Conservation (phyloP, 2,797 vertebrate genomes). For the Tachyglossus aculeatus region DNA sequence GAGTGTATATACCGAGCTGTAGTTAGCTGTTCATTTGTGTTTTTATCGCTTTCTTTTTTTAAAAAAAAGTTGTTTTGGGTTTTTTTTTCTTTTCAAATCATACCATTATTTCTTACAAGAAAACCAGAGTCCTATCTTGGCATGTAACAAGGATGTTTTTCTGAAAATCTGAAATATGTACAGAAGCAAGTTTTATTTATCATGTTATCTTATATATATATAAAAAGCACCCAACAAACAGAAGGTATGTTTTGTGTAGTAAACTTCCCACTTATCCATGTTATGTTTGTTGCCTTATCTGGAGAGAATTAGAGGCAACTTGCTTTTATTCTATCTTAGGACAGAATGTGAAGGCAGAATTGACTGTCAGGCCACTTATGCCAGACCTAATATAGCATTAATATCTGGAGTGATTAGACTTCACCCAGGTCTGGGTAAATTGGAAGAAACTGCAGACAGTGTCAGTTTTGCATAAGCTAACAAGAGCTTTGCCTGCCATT, state of each 20-base stretch:
- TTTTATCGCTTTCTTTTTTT: conserved; percentile 65
- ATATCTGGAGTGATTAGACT: conserved; percentile 26
- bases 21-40: conserved; percentile 76
- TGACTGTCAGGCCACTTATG: conserved; percentile 42
- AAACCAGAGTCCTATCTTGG: conserved; percentile 69
- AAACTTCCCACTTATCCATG: conserved; percentile 67
- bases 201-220: conserved; percentile 64
- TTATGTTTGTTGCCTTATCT: conserved; percentile 72
- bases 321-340: conserved; percentile 31
- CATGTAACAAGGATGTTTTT: conserved; percentile 73
- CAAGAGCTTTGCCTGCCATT: conserved; percentile 14
- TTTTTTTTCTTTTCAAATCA: conserved; percentile 53
- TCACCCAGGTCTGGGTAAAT: conserved; percentile 35
- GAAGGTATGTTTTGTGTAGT: conserved; percentile 54
- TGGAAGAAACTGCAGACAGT: conserved; percentile 51
- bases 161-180: conserved; percentile 77
- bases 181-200: conserved; percentile 81
- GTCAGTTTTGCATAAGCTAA: background rate
- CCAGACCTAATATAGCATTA: conserved; percentile 6
- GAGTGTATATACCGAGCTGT: conserved; percentile 79
- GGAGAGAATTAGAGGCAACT: conserved; percentile 55
- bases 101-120: conserved; percentile 56
- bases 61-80: conserved; percentile 58
- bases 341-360: conserved; percentile 51
- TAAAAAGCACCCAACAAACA: conserved; percentile 69